Evolutionary conservation across 2,797 vertebrate genomes (phyloP).

Genomic region (Lutjanus campechanus): DNA sequence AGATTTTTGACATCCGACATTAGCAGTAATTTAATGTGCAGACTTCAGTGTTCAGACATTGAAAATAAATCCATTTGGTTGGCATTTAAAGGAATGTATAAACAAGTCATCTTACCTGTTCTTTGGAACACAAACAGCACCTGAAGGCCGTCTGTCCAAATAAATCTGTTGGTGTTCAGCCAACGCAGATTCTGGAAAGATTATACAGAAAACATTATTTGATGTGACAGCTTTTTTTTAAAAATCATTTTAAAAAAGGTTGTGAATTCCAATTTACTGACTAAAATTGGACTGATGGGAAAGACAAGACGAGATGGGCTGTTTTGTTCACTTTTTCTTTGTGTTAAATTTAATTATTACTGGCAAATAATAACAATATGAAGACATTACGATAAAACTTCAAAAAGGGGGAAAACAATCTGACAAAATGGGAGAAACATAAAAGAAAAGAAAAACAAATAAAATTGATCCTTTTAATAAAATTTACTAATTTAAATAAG

Average conservation of each 20-base stretch:
- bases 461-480: too few relatives aligned
- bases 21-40: neutral
- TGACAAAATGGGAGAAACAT: too few relatives aligned
- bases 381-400: too few relatives aligned
- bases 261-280: neutral
- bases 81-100: neutral
- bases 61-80: neutral
- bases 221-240: neutral
- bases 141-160: slow-evolving; percentile 94
- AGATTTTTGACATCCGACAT: neutral
- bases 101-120: slow-evolving; percentile 85
- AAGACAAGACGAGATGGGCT: neutral
- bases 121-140: slow-evolving; percentile 92
- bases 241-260: neutral
- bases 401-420: too few relatives aligned
- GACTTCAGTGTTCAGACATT: neutral
- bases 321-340: too few relatives aligned
- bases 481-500: too few relatives aligned
- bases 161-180: slow-evolving; percentile 84
- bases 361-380: too few relatives aligned
- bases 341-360: too few relatives aligned
- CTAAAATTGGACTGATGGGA: neutral
- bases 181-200: slow-evolving; percentile 91
- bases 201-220: slow-evolving; percentile 11
- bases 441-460: too few relatives aligned